Base-by-base conservation (phyloP, 2,113 vertebrate species). In the Stercorarius parasiticus region DNA sequence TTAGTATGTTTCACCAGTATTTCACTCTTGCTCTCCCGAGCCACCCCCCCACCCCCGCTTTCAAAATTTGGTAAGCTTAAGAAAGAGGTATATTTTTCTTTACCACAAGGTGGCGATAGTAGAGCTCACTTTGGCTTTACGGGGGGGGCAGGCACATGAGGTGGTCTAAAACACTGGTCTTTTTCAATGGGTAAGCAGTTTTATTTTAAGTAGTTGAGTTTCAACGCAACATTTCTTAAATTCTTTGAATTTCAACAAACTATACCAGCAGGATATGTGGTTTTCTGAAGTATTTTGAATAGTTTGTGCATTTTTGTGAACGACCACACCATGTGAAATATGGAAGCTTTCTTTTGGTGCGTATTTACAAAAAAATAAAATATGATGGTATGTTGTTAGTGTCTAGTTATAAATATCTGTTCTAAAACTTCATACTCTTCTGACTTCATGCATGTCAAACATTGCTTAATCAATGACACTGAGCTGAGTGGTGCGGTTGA, bases 101-200 rank as follows among this genome's bases (percentile, higher is more conserved):
- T 64, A 59, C 91, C 95, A 55, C 76, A 73, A 47, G 89, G n/a
- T 97, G 95, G 91, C 30, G 5, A 64, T 69, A 89, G 65, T n/a
- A 64, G 16, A 81, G 53, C 59, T 90, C 10, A 6, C 20, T 74
- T 32, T 56, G 34, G 7, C 36, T 40, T 56, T 10, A 6, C 3
- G 8, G 19, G 4, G 8, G 11, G 13, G 13, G 23, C 22, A 30
- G 38, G 29, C 30, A 26, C 9, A 14, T n/a, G 49, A 84, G 14
- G 9, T 78, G 19, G 4, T 82, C 32, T 74, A 26, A 81, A 81
- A 5, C 43, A 8, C 25, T 32, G 47, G 15, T 17, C 3, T 76
- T 50, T 83, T 96, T 89, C 13, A 19, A 2, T 67, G 59, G 30
- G 4, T 76, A 64, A 56, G n/a, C 74, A 79, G 20, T 73, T 80